phyloP scores from a whole-genome alignment of 2,888 invertebrate species.

The Metallyticus violacea region DNA sequence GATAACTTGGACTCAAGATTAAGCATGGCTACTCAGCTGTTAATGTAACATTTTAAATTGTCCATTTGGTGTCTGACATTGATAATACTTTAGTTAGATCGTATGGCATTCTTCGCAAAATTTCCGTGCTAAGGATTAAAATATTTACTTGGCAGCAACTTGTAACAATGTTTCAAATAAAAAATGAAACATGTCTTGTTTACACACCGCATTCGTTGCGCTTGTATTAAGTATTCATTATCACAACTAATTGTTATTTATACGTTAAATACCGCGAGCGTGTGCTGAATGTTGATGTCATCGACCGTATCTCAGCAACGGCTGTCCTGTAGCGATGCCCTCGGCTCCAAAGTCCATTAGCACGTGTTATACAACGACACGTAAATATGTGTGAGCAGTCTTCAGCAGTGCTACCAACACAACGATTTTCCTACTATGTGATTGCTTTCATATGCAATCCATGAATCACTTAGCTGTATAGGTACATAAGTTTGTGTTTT shows the following conservation, averaged over 20 bases:
- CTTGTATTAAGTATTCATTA: background rate
- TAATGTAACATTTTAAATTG: background rate
- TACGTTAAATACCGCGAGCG: background rate
- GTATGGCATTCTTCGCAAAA: too few species aligned
- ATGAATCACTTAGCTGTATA: too few species aligned
- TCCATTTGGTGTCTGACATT: too few species aligned
- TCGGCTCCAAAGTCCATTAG: background rate
- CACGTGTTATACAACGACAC: background rate
- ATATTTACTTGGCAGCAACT: too few species aligned
- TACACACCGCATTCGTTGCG: background rate
- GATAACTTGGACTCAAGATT: background rate
- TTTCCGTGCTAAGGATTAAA: background rate
- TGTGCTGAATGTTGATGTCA: background rate
- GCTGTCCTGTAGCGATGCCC: background rate
- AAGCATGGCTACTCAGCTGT: background rate
- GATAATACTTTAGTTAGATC: too few species aligned
- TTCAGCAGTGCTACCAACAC: too few species aligned
- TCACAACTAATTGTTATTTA: background rate
- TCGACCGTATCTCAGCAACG: background rate
- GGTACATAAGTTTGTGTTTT: too few species aligned
- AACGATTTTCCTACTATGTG: background rate
- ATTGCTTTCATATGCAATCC: too few species aligned
- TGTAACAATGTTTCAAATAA: background rate
- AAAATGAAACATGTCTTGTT: background rate
- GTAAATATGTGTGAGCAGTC: background rate